phyloP scores from a whole-genome alignment of 2,797 vertebrate genomes.

The Ibycter americanus region DNA sequence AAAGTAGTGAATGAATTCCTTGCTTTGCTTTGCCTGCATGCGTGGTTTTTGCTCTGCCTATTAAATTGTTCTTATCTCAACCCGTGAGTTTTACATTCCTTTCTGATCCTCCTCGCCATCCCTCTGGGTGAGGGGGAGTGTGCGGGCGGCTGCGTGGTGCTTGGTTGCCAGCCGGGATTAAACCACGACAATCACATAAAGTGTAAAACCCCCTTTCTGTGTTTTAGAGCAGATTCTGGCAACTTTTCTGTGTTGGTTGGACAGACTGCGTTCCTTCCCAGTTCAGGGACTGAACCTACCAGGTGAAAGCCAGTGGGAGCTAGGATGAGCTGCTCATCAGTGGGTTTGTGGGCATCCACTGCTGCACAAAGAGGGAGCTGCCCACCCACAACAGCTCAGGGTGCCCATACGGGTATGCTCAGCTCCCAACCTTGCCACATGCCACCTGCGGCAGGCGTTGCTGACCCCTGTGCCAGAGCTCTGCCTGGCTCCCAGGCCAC shows the following conservation, averaged over 20 bases:
- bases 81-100: too few relatives aligned
- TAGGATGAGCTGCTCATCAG: background rate
- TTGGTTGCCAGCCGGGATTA: too few relatives aligned
- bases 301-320: background rate
- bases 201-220: background rate
- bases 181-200: too few relatives aligned
- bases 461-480: background rate
- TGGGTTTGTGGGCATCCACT: background rate
- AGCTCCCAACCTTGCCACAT: background rate
- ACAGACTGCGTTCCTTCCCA: background rate
- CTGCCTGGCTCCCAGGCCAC: background rate
- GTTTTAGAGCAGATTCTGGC: background rate
- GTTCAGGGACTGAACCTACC: background rate
- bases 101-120: too few relatives aligned
- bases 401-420: background rate
- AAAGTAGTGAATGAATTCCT: too few relatives aligned
- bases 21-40: too few relatives aligned
- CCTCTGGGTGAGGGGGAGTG: too few relatives aligned
- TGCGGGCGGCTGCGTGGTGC: too few relatives aligned
- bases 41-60: too few relatives aligned
- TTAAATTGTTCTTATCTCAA: too few relatives aligned
- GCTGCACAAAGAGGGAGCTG: background rate
- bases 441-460: fast-evolving
- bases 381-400: background rate
- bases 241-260: background rate